Base-by-base conservation (phyloP, 64 coral and sea anemone species). In the Cladopsammia gracilis region DNA sequence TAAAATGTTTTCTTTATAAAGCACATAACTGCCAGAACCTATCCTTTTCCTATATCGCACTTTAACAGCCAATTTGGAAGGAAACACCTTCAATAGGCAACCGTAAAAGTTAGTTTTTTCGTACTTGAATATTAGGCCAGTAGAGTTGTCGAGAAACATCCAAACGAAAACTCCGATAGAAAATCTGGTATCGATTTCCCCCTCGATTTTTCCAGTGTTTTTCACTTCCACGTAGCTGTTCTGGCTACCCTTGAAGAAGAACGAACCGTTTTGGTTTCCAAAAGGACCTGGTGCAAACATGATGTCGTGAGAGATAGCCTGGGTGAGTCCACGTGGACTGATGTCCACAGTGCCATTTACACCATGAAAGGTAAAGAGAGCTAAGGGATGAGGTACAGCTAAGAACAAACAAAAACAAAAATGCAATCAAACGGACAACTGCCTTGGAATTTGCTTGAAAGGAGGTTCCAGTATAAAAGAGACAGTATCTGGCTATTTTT, bases 71-170 rank as follows among this genome's bases (percentile, higher is more conserved):
- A 13, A 22, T 16, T 2, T 45, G 64, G 47, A 45, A 44, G 61
- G 26, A 48, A 24, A 24, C n/a, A 86, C 83, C 61, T 9, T 24
- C 52, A 88, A 16, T 34, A 50, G 73, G 15, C 48, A 73, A 9
- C 25, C 70, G 10, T 58, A 60, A 58, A 44, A 43, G 16, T 87
- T 73, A n/a, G 10, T 9, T 7, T 20, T 14, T 45, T 58, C 66
- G 52, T 88, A 58, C 7, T 73, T 88, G 66, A 57, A 88, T 19
- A 88, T 75, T 3, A 54, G 50, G 23, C 85, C 85, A 13, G 7
- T 45, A 18, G 25, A 58, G 49, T 73, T 73, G 22, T 75, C 23
- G 5, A 45, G 70, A 43, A 42, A 25, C 6, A 88, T 57, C 85
- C 85, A 87, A 2, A 64, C 64, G 5, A 87, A 71, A 16, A 87